phyloP scores from a whole-genome alignment of 2,113 vertebrate species.

The cattle (Bos taurus) region DNA sequence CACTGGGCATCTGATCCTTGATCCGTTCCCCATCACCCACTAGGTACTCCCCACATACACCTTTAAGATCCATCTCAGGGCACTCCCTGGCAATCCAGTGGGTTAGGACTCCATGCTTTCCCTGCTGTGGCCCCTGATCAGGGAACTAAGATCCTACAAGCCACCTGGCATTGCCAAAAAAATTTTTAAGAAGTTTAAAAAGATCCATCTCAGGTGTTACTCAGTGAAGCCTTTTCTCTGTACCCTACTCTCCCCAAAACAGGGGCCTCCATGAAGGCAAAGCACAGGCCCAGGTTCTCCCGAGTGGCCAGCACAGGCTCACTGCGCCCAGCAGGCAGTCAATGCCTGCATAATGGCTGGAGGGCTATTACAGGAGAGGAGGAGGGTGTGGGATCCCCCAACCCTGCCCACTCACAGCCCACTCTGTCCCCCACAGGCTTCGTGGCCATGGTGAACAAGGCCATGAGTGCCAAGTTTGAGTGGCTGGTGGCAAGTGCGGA shows the following conservation, averaged over 20 bases:
- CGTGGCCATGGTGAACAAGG: constrained; percentile 93
- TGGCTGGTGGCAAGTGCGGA: constrained; percentile 88
- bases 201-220: background rate
- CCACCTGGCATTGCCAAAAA: background rate
- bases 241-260: background rate
- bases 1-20: background rate
- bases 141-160: background rate
- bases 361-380: background rate
- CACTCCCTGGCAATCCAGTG: background rate
- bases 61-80: background rate
- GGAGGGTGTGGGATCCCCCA: background rate
- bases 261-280: background rate
- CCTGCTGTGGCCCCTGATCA: background rate
- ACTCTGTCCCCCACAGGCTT: constrained; percentile 81
- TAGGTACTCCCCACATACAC: accelerated
- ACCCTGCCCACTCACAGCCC: background rate
- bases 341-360: accelerated
- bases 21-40: background rate
- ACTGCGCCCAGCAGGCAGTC: too few species aligned
- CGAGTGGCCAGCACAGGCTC: background rate
- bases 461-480: constrained; percentile 91
- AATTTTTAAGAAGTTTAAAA: background rate
- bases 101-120: background rate
- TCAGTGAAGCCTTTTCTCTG: background rate
- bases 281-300: too few species aligned